Evolutionary conservation across 2,888 invertebrate genomes (phyloP), one percentile per base, ranked within the genome.

Genomic region (Platycheirus albimanus): DNA sequence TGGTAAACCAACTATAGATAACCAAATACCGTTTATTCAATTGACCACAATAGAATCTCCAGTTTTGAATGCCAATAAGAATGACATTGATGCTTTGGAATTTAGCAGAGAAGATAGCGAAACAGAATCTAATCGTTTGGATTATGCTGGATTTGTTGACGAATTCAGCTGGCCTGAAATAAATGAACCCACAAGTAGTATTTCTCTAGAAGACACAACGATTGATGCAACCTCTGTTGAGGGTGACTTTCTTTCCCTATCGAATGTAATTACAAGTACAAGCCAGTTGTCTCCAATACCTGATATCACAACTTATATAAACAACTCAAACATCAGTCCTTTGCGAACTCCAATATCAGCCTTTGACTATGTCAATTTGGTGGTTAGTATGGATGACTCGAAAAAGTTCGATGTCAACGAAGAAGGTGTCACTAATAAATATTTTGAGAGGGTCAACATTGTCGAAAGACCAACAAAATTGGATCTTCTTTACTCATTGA

Each of bases 371-470:
- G 84, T 86, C 0, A 87, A 88, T 52, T 85, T 87, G 0, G 58
- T 85, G 1, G 85, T 78, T 4, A 85, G 80, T 38, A 67, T 61
- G 0, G 86, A 85, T 13, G 54, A 24, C 2, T 51, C 78, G 0
- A 86, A 76, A n/a, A 85, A 77, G 0, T 90, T 87, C 66, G 88
- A 89, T 75, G 88, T 90, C 0, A 89, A 86, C 75, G 89, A 90
- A 11, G 88, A 88, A 72, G 91, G 91, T 3, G 91, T 91, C 0
- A 91, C 89, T 2, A 91, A 91, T 86, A 87, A 91, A 79, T 91
- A 91, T 81, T 91, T 91, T 80, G 91, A 91, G 77, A 87, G 91
- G 1, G 87, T 91, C 1, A 91, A 90, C 54, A 87, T 89, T 20
- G 89, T 89, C 2, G 91, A 90, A 33, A 86, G 90, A 0, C 90